Base-by-base conservation (phyloP, 2,797 vertebrate genomes). In the Enteromius argenteus region DNA sequence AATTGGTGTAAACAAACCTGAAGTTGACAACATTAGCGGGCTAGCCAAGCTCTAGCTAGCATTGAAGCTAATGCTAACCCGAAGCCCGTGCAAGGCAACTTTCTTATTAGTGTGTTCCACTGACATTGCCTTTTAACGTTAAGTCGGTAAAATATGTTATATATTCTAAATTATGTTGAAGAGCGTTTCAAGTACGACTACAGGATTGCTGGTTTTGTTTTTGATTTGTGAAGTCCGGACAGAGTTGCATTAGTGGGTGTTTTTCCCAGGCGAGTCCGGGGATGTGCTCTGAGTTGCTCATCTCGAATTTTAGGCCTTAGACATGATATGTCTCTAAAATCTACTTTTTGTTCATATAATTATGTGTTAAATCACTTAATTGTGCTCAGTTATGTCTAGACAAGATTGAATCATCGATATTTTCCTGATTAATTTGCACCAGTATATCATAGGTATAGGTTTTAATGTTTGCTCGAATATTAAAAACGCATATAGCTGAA, bases 1-100 rank as follows among this genome's bases (percentile, higher is more conserved):
- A 62, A 73, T 58, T 44, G 14, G 49, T 64, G 82, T 78, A 85
- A 85, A 84, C 83, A 85, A 79, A 79, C 44, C 53, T 56, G 66
- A 85, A 82, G 73, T 81, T 85, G 79, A 87, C 83, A 86, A 62
- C 42, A 58, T 81, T 79, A 87, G 78, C 84, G 11, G 66, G 77
- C 42, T 44, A 80, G 81, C 71, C 68, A 10, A 49, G 10, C 13
- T 67, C 35, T 51, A 73, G 56, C 27, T 74, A 78, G 66, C 64
- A 15, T 37, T 49, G 11, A 30, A 15, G 86, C 82, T 84, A 84
- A 84, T 9, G 83, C 60, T 85, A 85, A 76, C 30, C 5, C 23
- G 60, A 62, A 69, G 44, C 69, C 37, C 13, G 8, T 77, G 74
- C 23, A 58, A 23, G 51, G 60, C 13, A 46, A 84, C 75, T 62